These are phyloP conservation scores for Scaptomyza flava DNA, from an alignment of 2,888 invertebrate species.

Conservation along the genomic window DNA sequence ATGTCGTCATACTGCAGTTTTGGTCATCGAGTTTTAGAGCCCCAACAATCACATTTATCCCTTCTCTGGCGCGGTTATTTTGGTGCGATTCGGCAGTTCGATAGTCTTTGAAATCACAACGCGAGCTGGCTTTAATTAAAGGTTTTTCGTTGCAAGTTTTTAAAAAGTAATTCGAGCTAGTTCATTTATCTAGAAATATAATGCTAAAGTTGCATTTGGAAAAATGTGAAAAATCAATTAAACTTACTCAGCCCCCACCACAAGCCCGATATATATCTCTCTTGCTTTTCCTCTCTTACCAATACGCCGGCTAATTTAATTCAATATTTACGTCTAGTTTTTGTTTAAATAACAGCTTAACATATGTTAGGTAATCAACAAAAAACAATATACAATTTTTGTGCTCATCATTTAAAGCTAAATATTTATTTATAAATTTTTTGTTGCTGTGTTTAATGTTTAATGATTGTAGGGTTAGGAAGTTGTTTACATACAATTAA, in stretches of 20 bases:
- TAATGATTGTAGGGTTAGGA: neutral
- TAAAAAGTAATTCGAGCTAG: too few species aligned
- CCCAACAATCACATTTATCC: neutral
- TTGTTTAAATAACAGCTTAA: neutral
- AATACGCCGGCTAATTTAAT: neutral
- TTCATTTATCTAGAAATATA: too few species aligned
- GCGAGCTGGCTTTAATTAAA: too few species aligned
- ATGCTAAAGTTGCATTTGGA: too few species aligned
- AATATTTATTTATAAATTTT: conserved; percentile 1
- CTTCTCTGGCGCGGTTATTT: neutral
- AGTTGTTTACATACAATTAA: neutral
- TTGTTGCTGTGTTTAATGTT: neutral
- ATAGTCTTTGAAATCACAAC: too few species aligned
- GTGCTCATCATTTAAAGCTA: neutral
- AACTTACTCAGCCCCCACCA: too few species aligned
- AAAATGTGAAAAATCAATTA: too few species aligned
- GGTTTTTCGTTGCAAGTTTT: too few species aligned
- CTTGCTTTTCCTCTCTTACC: neutral
- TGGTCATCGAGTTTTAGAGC: conserved; percentile 4
- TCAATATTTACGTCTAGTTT: neutral
- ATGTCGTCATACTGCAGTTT: conserved; percentile 37
- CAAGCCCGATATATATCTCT: too few species aligned
- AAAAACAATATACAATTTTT: neutral
- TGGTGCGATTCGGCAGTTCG: neutral
- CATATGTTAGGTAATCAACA: neutral